These are phyloP conservation scores for Gorsachius magnificus DNA, from an alignment of 2,797 vertebrate genomes.

Conservation along the genomic window DNA sequence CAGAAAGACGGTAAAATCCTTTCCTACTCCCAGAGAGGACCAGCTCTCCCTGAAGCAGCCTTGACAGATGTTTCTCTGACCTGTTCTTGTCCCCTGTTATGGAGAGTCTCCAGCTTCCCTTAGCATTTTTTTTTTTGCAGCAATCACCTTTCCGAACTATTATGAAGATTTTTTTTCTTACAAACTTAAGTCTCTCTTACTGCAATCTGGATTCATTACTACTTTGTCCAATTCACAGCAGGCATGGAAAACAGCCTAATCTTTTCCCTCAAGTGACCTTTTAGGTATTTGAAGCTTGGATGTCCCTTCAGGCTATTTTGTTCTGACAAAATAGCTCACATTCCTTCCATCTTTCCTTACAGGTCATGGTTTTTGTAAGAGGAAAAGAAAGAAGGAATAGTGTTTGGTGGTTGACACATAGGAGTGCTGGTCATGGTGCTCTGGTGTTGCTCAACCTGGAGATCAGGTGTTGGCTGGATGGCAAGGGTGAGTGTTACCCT, in stretches of 20 bases:
- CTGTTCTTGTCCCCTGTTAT: neutral
- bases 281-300: neutral
- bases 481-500: neutral
- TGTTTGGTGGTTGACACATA: neutral
- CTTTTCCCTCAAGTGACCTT: neutral
- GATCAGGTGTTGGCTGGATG: neutral
- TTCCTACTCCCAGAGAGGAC: neutral
- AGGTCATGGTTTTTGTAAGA: neutral
- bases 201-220: neutral
- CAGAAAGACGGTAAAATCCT: neutral
- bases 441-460: neutral
- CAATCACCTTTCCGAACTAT: neutral
- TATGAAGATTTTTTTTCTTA: neutral
- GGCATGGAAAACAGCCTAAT: neutral
- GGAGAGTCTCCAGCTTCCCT: neutral
- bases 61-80: neutral
- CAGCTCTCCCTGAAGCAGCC: neutral
- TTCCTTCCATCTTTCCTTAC: neutral
- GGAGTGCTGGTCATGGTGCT: neutral
- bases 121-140: rapidly evolving
- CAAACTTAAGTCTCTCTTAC: neutral
- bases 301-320: neutral
- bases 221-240: neutral
- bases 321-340: neutral
- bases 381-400: neutral